Percentiles rank a stretch among this genome's conserved stretches.
phyloP scores from a whole-genome alignment of 2,888 invertebrate genomes.

The Deroplatys truncata region DNA sequence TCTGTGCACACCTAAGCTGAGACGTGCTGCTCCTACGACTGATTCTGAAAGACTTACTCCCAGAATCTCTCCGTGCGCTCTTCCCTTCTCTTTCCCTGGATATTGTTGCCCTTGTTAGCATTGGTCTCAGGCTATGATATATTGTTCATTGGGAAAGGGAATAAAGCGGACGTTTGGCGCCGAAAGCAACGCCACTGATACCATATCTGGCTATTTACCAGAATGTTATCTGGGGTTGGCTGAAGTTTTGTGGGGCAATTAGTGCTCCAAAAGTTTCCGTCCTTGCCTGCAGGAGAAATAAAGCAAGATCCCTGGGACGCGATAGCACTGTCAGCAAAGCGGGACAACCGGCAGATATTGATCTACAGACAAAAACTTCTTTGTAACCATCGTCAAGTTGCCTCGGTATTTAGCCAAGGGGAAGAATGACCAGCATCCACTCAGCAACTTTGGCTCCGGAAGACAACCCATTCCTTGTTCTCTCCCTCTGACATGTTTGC shows the following conservation, averaged over 20 bases:
- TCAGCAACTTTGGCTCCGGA: neutral
- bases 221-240: neutral
- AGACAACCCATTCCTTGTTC: neutral
- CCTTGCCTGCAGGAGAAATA: neutral
- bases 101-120: too few species aligned
- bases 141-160: neutral
- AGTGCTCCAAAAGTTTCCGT: neutral
- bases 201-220: neutral
- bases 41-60: too few species aligned
- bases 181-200: neutral
- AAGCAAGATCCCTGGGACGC: neutral
- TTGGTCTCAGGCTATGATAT: neutral
- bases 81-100: neutral
- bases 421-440: neutral
- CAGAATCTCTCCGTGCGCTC: neutral
- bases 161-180: neutral
- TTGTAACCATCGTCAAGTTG: neutral
- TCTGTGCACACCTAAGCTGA: too few species aligned
- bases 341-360: neutral
- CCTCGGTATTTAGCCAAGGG: neutral
- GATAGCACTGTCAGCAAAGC: neutral
- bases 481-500: neutral
- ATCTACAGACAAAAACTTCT: neutral
- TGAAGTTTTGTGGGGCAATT: neutral
- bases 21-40: too few species aligned